These are phyloP conservation scores for Daboia siamensis DNA, from an alignment of 2,113 vertebrate genomes.

Conservation along the genomic window DNA sequence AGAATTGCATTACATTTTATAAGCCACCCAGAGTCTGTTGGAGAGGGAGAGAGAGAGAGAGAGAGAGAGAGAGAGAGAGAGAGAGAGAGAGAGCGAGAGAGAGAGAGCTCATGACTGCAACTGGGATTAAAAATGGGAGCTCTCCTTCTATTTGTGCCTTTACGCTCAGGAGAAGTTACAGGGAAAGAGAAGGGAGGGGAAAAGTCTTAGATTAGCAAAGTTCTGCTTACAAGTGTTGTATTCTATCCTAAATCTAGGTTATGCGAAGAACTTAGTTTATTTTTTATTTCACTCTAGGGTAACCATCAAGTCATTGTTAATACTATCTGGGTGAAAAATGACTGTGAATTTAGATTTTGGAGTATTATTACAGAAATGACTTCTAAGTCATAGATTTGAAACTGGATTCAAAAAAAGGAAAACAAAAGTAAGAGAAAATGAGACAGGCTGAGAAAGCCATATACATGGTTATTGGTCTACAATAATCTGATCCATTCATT, in stretches of 20 bases:
- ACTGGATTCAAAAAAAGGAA: neutral
- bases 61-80: no score
- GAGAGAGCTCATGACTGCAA: neutral
- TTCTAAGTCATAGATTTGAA: neutral
- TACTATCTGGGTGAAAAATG: neutral
- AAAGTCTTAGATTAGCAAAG: neutral
- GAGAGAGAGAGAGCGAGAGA: neutral
- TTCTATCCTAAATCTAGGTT: neutral
- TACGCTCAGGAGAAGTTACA: neutral
- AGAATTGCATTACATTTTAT: neutral
- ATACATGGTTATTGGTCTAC: constrained; percentile 35
- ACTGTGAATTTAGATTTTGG: neutral
- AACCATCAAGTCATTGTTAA: neutral
- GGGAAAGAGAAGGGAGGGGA: neutral
- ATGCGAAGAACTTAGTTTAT: neutral
- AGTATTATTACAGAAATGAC: neutral
- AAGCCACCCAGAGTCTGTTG: neutral
- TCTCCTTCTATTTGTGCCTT: neutral
- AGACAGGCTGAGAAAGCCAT: neutral
- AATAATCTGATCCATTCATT: constrained; percentile 48
- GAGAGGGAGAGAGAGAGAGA: no score
- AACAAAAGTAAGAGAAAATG: neutral
- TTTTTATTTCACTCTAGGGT: neutral
- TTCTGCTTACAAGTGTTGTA: neutral
- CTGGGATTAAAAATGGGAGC: neutral